These are phyloP conservation scores for Xiphorhynchus elegans DNA, from an alignment of 2,113 vertebrate genomes.

Conservation along the genomic window DNA sequence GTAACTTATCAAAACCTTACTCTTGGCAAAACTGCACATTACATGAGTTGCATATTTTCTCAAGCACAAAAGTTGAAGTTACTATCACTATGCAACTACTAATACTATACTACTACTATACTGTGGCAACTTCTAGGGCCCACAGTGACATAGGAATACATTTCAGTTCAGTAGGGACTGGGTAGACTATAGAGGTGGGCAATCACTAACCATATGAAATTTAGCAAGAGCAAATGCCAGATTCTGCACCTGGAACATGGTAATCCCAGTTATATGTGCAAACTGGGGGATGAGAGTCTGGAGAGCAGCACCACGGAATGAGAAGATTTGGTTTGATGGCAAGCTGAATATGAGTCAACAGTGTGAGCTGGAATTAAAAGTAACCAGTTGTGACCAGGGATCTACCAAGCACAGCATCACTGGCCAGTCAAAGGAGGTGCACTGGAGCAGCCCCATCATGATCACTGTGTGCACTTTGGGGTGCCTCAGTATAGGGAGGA, in stretches of 20 bases:
- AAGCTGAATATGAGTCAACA: not conserved
- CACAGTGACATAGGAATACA: not conserved
- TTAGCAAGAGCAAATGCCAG: not conserved
- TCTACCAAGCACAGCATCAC: not conserved
- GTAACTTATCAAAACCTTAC: not conserved
- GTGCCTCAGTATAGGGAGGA: no score
- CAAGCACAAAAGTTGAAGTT: not conserved
- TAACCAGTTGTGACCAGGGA: rapidly evolving
- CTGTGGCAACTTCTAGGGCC: not conserved
- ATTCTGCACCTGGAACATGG: not conserved
- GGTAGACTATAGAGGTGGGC: not conserved
- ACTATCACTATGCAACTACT: no score
- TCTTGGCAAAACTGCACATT: not conserved
- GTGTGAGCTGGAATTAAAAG: not conserved
- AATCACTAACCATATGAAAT: not conserved
- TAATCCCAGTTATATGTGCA: not conserved
- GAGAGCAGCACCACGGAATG: not conserved
- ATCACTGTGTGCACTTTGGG: no score
- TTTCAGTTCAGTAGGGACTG: not conserved
- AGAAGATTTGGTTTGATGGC: not conserved
- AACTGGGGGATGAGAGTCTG: not conserved
- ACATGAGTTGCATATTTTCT: not conserved
- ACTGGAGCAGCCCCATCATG: not conserved
- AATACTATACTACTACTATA: no score
- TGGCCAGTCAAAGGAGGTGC: rapidly evolving